Evolutionary conservation across 2,113 vertebrate genomes (phyloP), one percentile per base, ranked within the genome.

Genomic region (Amphilophus citrinellus): DNA sequence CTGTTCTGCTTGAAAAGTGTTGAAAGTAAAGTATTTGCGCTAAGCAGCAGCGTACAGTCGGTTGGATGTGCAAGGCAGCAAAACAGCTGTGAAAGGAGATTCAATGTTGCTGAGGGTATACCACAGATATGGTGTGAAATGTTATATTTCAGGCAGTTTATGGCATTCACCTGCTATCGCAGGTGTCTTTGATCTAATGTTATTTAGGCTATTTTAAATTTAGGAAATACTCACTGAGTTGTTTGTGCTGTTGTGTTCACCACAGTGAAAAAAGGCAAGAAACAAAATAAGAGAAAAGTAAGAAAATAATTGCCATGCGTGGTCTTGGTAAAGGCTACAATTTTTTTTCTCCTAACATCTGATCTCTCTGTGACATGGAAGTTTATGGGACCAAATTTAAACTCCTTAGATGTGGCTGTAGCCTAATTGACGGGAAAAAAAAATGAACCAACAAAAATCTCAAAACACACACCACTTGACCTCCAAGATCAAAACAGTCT

Each of bases 361-460:
- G 68, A 73, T 73, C 27, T 32, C 47, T 56, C 17, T 32, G 20
- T 73, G 68, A 56, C 27, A 56, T 32, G 20, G 68, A 73, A 73
- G 27, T 73, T 73, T 73, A 53, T 53, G 27, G 44, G 27, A 73
- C 44, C 24, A 8, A 18, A 53, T 53, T 30, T 53, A 53, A 73
- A 53, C 44, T 53, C 44, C 44, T 73, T 73, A 32, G 66, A 73
- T 73, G 44, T 73, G 44, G 66, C 66, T 32, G 44, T 71, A 71
- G 24, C 42, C 44, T 32, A 32, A 53, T 53, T 73, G 66, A 68
- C 22, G 42, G 22, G 47, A 27, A 68, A 57, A 56, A 53, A 56
- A 53, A 53, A 53, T 14, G 47, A 53, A n/a, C 20, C 68, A 73
- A 73, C 47, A 56, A 73, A 50, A 71, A 30, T 24, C 10, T 71